A percentile compares a stretch with the other conserved stretches of the same genome.
These are phyloP conservation scores for Bujurquina vittata DNA, from an alignment of 2,113 vertebrate genomes.

Conservation along the genomic window DNA sequence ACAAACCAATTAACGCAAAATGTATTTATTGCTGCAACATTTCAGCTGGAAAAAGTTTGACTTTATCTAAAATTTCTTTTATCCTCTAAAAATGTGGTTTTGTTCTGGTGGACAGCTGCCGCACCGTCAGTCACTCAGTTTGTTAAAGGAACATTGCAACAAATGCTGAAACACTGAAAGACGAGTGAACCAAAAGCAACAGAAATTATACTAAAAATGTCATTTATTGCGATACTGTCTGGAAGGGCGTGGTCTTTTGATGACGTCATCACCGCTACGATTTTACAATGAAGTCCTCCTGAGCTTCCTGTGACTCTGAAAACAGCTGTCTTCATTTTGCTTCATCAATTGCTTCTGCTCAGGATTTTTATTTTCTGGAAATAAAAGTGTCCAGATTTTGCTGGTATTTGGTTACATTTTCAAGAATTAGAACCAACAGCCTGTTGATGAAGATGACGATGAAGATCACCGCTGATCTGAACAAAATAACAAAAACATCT, in stretches of 20 bases:
- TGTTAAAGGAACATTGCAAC: background rate
- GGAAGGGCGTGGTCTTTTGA: background rate
- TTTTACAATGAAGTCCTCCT: background rate
- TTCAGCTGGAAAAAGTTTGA: background rate
- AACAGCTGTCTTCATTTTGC: rapidly evolving
- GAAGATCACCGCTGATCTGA: background rate
- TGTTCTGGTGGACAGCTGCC: rapidly evolving
- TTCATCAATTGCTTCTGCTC: background rate
- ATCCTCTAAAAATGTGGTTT: background rate
- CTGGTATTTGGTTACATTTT: conserved; percentile 4
- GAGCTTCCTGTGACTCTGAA: background rate
- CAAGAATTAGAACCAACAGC: background rate
- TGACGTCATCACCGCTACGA: background rate
- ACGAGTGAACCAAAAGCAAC: background rate
- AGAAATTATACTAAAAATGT: background rate
- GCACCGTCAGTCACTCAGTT: rapidly evolving
- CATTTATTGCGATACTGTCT: background rate
- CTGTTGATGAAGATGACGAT: conserved; percentile 2
- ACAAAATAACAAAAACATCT: background rate
- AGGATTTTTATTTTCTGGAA: background rate
- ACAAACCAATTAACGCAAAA: background rate
- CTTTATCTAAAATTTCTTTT: background rate
- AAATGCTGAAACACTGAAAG: background rate
- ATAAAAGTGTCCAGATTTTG: conserved; percentile 1
- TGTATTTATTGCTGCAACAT: background rate